Percentiles rank a stretch among this genome's conserved stretches.
These are phyloP conservation scores for Drosophila novamexicana DNA, from an alignment of 1,140 invertebrate species.

Conservation along the genomic window DNA sequence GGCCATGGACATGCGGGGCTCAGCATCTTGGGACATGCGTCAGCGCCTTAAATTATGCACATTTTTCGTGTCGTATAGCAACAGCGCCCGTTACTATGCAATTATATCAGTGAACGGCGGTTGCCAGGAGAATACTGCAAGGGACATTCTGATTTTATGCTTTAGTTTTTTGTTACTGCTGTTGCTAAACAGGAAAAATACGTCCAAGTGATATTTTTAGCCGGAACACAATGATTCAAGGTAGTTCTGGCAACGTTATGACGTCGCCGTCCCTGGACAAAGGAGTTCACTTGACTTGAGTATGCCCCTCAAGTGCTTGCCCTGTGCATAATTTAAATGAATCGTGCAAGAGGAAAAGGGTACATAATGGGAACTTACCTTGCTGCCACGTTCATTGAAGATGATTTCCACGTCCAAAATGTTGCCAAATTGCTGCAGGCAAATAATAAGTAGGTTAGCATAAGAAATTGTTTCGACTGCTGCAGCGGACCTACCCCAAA, in stretches of 20 bases:
- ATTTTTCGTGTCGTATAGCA: conserved; percentile 26
- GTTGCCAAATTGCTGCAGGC: conserved; percentile 96
- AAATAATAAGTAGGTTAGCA: conserved; percentile 68
- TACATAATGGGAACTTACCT: conserved; percentile 90
- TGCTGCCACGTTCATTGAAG: conserved; percentile 99
- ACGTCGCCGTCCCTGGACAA: conserved; percentile 19
- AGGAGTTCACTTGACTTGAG: conserved; percentile 7
- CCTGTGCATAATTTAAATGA: conserved; percentile 52
- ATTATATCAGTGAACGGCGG: conserved; percentile 56
- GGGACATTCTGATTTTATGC: neutral
- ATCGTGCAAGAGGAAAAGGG: conserved; percentile 38
- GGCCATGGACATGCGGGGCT: conserved; percentile 34
- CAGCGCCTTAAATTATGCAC: conserved; percentile 51
- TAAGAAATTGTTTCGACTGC: neutral
- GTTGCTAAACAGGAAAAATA: conserved; percentile 9
- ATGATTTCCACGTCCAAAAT: conserved; percentile 99
- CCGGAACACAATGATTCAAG: conserved; percentile 9
- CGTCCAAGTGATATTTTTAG: conserved; percentile 27
- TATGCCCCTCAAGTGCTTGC: conserved; percentile 16
- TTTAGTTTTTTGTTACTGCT: conserved; percentile 5
- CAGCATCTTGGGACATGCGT: conserved; percentile 44
- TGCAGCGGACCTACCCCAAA: conserved; percentile 94
- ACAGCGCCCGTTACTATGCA: conserved; percentile 68
- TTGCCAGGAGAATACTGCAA: neutral
- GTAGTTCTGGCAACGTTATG: conserved; percentile 37